Conservation (phyloP, 30 jellyfish, hydroid and myxozoan species). For the Cassiopea xamachana region DNA sequence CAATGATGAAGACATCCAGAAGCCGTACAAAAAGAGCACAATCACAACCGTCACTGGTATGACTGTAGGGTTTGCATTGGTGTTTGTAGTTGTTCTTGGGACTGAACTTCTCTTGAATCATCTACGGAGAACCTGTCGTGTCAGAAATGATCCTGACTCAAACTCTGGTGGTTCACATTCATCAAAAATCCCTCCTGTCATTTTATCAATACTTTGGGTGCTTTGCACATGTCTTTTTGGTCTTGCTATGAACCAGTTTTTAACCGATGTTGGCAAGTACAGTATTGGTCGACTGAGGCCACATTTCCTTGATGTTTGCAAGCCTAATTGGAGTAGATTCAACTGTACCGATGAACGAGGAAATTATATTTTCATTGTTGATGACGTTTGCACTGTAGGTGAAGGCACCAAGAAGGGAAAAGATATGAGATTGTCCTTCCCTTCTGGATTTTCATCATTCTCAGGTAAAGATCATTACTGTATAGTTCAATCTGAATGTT, state of each 20-base stretch:
- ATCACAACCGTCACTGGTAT: conserved; percentile 66
- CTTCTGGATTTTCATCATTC: conserved; percentile 95
- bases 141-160: background rate
- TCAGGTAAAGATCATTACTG: conserved; percentile 50
- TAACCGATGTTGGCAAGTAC: conserved; percentile 92
- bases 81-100: conserved; percentile 43
- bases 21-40: conserved; percentile 88
- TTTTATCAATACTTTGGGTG: conserved; percentile 28
- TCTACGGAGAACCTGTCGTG: background rate
- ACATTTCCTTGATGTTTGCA: conserved; percentile 85
- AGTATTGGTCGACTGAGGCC: conserved; percentile 92
- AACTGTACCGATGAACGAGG: conserved; percentile 82
- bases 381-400: conserved; percentile 71
- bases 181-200: background rate
- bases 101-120: conserved; percentile 49
- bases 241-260: conserved; percentile 70
- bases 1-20: conserved; percentile 84
- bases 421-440: conserved; percentile 89
- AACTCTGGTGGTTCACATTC: background rate
- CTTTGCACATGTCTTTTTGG: conserved; percentile 63
- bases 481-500: no score
- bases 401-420: conserved; percentile 53
- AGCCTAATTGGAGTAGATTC: conserved; percentile 83
- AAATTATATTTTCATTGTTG: conserved; percentile 57
- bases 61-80: conserved; percentile 63